Percentiles rank a stretch among this genome's conserved stretches.
Conservation (phyloP, 2,888 invertebrate species). For the Acleris sparsana region DNA sequence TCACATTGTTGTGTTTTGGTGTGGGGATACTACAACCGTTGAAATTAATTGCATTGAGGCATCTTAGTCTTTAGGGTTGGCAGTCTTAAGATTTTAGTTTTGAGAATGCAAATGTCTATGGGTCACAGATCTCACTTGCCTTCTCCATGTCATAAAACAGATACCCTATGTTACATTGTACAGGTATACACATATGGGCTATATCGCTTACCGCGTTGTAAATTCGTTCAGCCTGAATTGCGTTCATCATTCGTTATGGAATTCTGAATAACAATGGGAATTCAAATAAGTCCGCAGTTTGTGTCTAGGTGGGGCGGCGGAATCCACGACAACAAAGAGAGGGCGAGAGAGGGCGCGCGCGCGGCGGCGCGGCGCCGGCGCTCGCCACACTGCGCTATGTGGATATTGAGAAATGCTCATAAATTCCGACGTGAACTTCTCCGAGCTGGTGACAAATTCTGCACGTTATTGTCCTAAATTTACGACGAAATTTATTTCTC, state of each 20-base stretch:
- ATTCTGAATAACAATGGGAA: constrained; percentile 63
- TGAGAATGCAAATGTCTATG: too few species aligned
- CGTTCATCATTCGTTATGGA: constrained; percentile 63
- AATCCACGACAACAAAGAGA: constrained; percentile 64
- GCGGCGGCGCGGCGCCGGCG: constrained; percentile 42
- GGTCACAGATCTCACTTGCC: too few species aligned
- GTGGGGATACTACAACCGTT: too few species aligned
- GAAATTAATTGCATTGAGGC: too few species aligned
- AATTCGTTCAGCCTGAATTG: constrained; percentile 53
- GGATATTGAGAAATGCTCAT: constrained; percentile 76
- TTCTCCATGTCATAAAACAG: too few species aligned
- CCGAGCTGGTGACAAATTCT: constrained; percentile 54
- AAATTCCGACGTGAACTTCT: constrained; percentile 62
- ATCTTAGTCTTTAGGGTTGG: too few species aligned
- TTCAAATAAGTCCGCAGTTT: constrained; percentile 74
- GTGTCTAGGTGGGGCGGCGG: constrained; percentile 63
- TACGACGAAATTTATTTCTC: background rate
- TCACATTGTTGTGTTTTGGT: too few species aligned
- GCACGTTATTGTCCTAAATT: constrained; percentile 48
- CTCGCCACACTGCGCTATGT: constrained; percentile 61
- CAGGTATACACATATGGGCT: background rate
- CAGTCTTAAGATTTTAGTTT: too few species aligned
- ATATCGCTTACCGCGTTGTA: constrained; percentile 38
- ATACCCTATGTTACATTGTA: background rate
- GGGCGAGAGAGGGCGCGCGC: constrained; percentile 45